Evolutionary conservation across 2,888 invertebrate species (phyloP).

Genomic region (Drosophila prostipennis): DNA sequence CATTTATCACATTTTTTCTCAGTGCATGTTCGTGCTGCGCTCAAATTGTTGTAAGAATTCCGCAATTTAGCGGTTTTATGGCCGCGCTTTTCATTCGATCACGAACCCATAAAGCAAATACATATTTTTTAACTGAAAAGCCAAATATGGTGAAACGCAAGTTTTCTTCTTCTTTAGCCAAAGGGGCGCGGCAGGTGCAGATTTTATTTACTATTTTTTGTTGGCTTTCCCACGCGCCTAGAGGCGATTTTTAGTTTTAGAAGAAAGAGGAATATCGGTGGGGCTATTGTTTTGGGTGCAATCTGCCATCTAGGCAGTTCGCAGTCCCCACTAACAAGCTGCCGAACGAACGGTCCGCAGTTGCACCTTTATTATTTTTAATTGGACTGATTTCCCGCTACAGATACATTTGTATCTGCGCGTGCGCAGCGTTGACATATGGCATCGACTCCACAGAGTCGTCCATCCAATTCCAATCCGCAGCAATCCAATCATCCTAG

Average conservation of each 20-base stretch:
- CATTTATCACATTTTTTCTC: neutral
- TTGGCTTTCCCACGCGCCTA: conserved; percentile 66
- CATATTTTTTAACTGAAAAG: conserved; percentile 25
- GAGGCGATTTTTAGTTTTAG: conserved; percentile 2
- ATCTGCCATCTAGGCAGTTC: conserved; percentile 60
- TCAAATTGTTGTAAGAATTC: conserved; percentile 76
- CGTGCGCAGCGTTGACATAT: conserved; percentile 64
- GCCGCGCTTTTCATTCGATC: conserved; percentile 72
- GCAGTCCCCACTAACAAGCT: conserved; percentile 64
- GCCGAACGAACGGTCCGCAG: conserved; percentile 25
- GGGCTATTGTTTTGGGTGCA: conserved; percentile 71
- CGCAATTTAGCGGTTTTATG: conserved; percentile 66
- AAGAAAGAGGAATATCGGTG: neutral
- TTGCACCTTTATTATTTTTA: conserved; percentile 77
- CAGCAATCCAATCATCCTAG: conserved; percentile 67
- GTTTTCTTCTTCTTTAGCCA: conserved; percentile 5
- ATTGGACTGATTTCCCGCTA: conserved; percentile 77
- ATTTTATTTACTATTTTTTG: conserved; percentile 8
- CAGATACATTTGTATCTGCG: conserved; percentile 75
- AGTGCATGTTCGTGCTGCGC: conserved; percentile 64
- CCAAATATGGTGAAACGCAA: conserved; percentile 43
- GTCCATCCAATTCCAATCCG: conserved; percentile 6
- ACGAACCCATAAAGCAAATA: conserved; percentile 54
- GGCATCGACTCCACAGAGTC: conserved; percentile 38
- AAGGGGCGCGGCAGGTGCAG: conserved; percentile 45